Base-by-base conservation (phyloP, 2,888 invertebrate species). In the Euzetes globulus region DNA sequence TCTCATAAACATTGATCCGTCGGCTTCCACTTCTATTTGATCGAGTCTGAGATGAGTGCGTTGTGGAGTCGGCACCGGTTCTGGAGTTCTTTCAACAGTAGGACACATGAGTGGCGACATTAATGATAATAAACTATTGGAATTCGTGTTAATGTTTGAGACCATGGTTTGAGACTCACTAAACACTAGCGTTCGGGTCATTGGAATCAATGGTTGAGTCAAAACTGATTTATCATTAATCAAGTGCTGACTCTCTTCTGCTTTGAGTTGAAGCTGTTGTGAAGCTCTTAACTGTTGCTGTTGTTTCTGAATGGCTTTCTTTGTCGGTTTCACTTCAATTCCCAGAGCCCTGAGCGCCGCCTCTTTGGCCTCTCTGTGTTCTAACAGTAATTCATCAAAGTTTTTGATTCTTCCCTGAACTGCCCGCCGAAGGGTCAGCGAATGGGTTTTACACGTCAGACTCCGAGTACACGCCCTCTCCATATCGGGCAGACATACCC, bases 401-500 rank as follows among this genome's bases (percentile, higher is more conserved):
- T 88, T 86, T 82, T 90, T 89, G 75, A 87, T 86, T 71, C 91
- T 85, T 0, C 90, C 91, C 75, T 85, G 83, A 45, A 91, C 91
- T 25, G 88, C 87, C 77, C 91, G 84, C 75, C 90, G 84, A 78
- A 89, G 82, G 55, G 90, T 88, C 78, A 90, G 84, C 25, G 90
- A 88, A 81, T 86, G 86, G 9, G 84, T 83, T 82, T 85, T 85
- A 80, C 85, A 86, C 0, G 91, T 91, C 74, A 91, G 86, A 25
- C 91, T 91, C 76, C 91, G 85, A 72, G 91, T 90, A 82, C 92
- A 92, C 0, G 90, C 90, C 79, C 88, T 88, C 5, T 86, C 85
- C 77, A 86, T 88, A 78, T 89, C 90, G 27, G 81, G 78, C 1
- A 81, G 88, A 79, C 87, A 83, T 19, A 91, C 91, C 1, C 92